Percentiles rank a stretch among this genome's conserved stretches.
Evolutionary conservation across 1,140 invertebrate genomes (phyloP).

Genomic region (Belonocnema kinseyi): DNA sequence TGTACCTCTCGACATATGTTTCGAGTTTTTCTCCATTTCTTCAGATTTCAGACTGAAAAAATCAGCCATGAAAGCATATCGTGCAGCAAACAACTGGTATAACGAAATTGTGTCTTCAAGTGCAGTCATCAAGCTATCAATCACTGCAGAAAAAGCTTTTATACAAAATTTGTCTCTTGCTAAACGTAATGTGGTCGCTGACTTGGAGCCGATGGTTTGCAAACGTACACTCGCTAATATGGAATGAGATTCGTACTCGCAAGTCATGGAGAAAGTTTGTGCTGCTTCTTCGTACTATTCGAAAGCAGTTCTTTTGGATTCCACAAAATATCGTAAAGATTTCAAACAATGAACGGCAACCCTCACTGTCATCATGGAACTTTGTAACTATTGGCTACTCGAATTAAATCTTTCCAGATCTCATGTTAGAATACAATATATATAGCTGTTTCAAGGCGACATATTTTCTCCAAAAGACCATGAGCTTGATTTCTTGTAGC

Average conservation of each 20-base stretch:
- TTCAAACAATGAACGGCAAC: no score
- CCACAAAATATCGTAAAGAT: background rate
- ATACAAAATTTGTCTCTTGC: background rate
- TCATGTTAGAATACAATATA: conserved; percentile 39
- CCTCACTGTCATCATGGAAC: background rate
- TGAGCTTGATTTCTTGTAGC: conserved; percentile 9
- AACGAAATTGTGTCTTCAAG: no score
- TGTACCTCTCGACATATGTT: no score
- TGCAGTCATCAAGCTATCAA: no score
- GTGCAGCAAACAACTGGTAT: no score
- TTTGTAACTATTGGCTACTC: conserved; percentile 6
- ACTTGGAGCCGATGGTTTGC: no score
- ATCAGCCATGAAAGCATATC: no score
- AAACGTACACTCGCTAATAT: no score
- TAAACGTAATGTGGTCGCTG: background rate
- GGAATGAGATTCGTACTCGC: no score
- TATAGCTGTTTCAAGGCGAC: conserved; percentile 34
- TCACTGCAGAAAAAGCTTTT: no score
- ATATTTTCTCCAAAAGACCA: conserved; percentile 32
- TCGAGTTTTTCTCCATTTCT: no score
- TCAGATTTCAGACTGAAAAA: no score
- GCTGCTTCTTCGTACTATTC: conserved; percentile 1
- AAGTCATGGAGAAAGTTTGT: background rate
- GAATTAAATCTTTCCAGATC: conserved; percentile 17
- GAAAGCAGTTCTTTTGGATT: background rate